Evolutionary conservation across 2,888 invertebrate genomes (phyloP).

Genomic region (Morpho achilles): DNA sequence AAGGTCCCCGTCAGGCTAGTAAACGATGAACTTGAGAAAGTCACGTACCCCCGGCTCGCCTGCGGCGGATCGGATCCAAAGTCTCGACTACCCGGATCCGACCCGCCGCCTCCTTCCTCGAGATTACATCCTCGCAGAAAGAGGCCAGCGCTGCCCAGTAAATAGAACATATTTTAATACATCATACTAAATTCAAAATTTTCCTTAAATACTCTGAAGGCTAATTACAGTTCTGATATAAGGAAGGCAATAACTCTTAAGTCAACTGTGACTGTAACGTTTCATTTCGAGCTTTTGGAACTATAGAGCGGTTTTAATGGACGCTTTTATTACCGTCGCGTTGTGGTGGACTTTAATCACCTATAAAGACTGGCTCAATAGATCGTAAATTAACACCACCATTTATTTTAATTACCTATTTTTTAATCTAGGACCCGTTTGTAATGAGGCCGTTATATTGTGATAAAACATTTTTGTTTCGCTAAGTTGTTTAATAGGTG

Average conservation of each 20-base stretch:
- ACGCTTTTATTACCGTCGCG: slow-evolving; percentile 34
- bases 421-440: too few relatives aligned
- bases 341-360: slow-evolving; percentile 32
- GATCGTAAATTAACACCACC: slow-evolving; percentile 38
- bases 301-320: slow-evolving; percentile 37
- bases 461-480: too few relatives aligned
- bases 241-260: slow-evolving; percentile 1
- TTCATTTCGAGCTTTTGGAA: slow-evolving; percentile 20
- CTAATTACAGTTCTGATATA: slow-evolving; percentile 9
- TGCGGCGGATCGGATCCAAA: too few relatives aligned
- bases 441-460: too few relatives aligned
- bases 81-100: too few relatives aligned
- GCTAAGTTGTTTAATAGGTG: too few relatives aligned
- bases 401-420: background rate
- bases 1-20: too few relatives aligned
- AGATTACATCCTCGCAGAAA: too few relatives aligned
- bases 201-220: slow-evolving; percentile 5
- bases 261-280: slow-evolving; percentile 12
- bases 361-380: slow-evolving; percentile 39
- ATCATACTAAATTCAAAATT: background rate
- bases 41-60: too few relatives aligned
- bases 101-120: too few relatives aligned
- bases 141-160: too few relatives aligned
- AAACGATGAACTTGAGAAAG: too few relatives aligned
- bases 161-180: background rate